These are phyloP conservation scores for Chrysogorgia sp. DNA, from an alignment of 92 coral and sea anemone species.

Conservation along the genomic window DNA sequence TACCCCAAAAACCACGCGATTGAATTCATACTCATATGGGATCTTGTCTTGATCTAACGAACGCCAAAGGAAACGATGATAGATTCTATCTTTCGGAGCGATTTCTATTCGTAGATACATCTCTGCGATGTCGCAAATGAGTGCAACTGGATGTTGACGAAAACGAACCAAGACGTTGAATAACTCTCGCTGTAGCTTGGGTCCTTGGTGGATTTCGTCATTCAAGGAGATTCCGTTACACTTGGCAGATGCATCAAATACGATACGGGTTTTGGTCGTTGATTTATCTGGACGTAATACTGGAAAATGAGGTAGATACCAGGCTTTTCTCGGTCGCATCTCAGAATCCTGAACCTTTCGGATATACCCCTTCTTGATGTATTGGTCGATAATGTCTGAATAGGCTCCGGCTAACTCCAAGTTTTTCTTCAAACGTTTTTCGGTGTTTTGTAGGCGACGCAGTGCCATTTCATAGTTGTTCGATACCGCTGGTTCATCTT, in stretches of 20 bases:
- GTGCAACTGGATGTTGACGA: slow-evolving; percentile 46
- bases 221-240: slow-evolving; percentile 33
- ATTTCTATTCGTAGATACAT: slow-evolving; percentile 56
- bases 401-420: slow-evolving; percentile 24
- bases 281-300: slow-evolving; percentile 67
- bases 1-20: slow-evolving; percentile 61
- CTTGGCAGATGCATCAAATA: slow-evolving; percentile 55
- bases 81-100: slow-evolving; percentile 43
- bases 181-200: slow-evolving; percentile 56
- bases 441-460: slow-evolving; percentile 19
- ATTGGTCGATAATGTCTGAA: slow-evolving; percentile 1
- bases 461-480: slow-evolving; percentile 36
- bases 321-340: slow-evolving; percentile 30
- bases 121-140: slow-evolving; percentile 52
- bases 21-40: slow-evolving; percentile 58
- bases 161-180: slow-evolving; percentile 33
- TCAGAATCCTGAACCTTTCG: slow-evolving; percentile 43
- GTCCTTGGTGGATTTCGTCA: slow-evolving; percentile 49
- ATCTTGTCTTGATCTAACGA: slow-evolving; percentile 35
- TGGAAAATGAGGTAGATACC: slow-evolving; percentile 63
- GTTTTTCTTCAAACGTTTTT: slow-evolving; percentile 5
- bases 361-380: slow-evolving; percentile 57
- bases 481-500: background rate
- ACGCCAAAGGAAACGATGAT: slow-evolving; percentile 59
- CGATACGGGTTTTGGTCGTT: slow-evolving; percentile 67